A percentile compares a stretch with the other conserved stretches of the same genome.
These are phyloP conservation scores for Siniperca chuatsi DNA, from an alignment of 2,113 vertebrate genomes.

Conservation along the genomic window DNA sequence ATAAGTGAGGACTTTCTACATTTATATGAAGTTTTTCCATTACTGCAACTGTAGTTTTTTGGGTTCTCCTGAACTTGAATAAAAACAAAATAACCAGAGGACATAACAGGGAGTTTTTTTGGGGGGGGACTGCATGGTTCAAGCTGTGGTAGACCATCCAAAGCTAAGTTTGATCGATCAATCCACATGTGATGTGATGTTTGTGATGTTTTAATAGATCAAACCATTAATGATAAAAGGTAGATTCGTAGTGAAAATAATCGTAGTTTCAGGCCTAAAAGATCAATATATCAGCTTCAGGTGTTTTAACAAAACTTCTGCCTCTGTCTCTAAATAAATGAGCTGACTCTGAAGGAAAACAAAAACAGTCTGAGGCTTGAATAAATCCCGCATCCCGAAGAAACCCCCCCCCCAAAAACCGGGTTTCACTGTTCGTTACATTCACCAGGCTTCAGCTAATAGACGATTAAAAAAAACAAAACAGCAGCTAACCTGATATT, in stretches of 20 bases:
- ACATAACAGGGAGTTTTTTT: too few relatives aligned
- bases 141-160: too few relatives aligned
- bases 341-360: neutral
- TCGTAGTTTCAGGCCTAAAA: neutral
- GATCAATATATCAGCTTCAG: neutral
- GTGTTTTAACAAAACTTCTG: neutral
- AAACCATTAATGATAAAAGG: neutral
- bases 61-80: neutral
- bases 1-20: too few relatives aligned
- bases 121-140: too few relatives aligned
- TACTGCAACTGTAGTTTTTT: neutral
- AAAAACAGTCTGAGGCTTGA: neutral
- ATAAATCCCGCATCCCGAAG: neutral
- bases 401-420: neutral
- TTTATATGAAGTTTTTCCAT: too few relatives aligned
- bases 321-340: too few relatives aligned
- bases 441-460: neutral
- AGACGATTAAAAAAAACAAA: neutral
- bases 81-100: too few relatives aligned
- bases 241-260: neutral
- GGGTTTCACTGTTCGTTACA: neutral
- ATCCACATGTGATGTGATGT: too few relatives aligned
- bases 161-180: too few relatives aligned
- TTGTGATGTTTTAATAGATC: neutral
- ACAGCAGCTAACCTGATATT: neutral